These are phyloP conservation scores for Acrossocheilus fasciatus DNA, from an alignment of 2,797 vertebrate species.

Conservation along the genomic window DNA sequence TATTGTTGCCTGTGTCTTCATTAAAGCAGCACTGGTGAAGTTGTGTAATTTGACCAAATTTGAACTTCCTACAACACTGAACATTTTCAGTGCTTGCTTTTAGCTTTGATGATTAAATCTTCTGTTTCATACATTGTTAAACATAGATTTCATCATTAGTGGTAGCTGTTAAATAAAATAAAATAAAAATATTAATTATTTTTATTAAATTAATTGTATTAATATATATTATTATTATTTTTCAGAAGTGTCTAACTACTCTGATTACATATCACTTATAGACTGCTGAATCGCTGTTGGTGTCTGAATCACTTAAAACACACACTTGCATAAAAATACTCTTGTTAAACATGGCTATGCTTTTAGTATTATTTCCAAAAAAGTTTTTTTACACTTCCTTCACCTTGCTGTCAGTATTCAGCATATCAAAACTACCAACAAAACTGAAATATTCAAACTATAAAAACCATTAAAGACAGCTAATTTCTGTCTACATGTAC, in stretches of 20 bases:
- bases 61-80: background rate
- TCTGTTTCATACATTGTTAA: slow-evolving; percentile 7
- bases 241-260: background rate
- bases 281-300: background rate
- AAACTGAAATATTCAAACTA: background rate
- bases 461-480: background rate
- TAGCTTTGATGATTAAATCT: slow-evolving; percentile 3
- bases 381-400: no score
- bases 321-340: background rate
- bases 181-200: background rate
- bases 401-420: background rate
- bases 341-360: background rate
- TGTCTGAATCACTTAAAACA: slow-evolving; percentile 3
- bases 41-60: background rate
- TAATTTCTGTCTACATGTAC: background rate
- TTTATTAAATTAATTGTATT: background rate
- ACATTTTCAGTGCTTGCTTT: background rate
- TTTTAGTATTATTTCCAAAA: background rate
- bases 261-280: background rate
- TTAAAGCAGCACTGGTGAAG: background rate
- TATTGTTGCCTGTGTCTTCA: background rate
- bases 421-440: background rate
- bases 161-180: background rate
- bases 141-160: background rate
- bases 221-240: background rate